Evolutionary conservation across 2,113 vertebrate genomes (phyloP).

Genomic region (Boulengeromyrus knoepffleri): DNA sequence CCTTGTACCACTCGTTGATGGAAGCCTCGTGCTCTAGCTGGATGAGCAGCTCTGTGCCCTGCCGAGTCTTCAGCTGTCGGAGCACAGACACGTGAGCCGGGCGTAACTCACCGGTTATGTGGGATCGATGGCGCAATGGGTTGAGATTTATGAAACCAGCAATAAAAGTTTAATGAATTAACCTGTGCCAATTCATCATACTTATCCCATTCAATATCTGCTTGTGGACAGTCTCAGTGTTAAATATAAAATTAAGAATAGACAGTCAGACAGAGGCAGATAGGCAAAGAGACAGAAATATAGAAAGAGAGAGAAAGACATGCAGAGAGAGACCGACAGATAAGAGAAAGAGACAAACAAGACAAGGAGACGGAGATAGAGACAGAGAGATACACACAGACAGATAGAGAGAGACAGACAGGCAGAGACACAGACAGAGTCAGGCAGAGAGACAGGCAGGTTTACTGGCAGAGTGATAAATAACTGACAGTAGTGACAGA

Average conservation of each 20-base stretch:
- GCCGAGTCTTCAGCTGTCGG: slow-evolving; percentile 81
- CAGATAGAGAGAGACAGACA: not conserved
- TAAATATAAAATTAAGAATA: not conserved
- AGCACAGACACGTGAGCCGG: not conserved
- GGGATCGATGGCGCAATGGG: not conserved
- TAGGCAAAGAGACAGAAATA: not conserved
- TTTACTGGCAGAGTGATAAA: too few species aligned
- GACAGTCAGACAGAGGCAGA: not conserved
- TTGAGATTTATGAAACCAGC: not conserved
- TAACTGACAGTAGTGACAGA: too few species aligned
- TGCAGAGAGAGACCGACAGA: not conserved
- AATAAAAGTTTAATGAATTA: not conserved
- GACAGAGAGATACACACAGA: not conserved
- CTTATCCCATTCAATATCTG: not conserved
- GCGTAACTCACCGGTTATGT: not conserved
- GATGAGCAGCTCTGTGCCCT: slow-evolving; percentile 85
- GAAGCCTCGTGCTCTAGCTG: slow-evolving; percentile 79
- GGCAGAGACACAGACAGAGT: too few species aligned
- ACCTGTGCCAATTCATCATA: not conserved
- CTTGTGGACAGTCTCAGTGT: not conserved
- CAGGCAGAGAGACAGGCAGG: too few species aligned
- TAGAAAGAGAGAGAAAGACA: not conserved
- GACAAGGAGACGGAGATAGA: not conserved
- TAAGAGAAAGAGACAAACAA: not conserved
- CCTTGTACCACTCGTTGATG: slow-evolving; percentile 78